A percentile compares a stretch with the other conserved stretches of the same genome.
phyloP scores from a whole-genome alignment of 2,797 vertebrate genomes.

The Lepilemur septentrionalis region DNA sequence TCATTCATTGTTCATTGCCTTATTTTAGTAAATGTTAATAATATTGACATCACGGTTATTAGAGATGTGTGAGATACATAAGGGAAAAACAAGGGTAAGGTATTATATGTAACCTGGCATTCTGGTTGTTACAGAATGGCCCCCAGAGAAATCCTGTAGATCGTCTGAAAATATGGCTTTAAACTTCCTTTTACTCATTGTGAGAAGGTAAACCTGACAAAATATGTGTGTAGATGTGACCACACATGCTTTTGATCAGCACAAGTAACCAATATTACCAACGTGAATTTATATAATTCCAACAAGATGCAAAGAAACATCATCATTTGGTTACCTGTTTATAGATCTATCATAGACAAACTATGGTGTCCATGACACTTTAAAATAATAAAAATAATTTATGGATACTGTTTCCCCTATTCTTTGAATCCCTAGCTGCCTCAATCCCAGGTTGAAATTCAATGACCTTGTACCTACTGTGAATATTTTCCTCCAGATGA shows the following conservation, averaged over 20 bases:
- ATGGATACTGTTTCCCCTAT: accelerated
- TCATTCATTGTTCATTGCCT: not conserved
- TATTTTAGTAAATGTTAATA: not conserved
- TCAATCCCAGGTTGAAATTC: not conserved
- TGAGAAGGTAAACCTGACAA: not conserved
- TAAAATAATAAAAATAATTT: not conserved
- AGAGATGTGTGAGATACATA: not conserved
- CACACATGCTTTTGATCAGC: not conserved
- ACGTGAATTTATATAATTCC: not conserved
- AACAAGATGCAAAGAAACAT: not conserved
- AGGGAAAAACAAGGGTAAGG: not conserved
- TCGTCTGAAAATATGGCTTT: not conserved
- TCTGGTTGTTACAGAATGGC: not conserved
- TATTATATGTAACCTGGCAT: not conserved
- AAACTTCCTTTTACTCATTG: not conserved
- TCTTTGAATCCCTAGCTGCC: not conserved
- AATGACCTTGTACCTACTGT: not conserved
- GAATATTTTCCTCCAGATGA: conserved; percentile 19
- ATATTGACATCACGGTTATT: not conserved
- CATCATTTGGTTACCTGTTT: not conserved
- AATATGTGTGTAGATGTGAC: not conserved
- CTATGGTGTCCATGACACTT: not conserved
- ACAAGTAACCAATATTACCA: not conserved
- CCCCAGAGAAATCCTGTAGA: not conserved
- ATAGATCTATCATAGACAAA: not conserved